phyloP scores from a whole-genome alignment of 2,113 vertebrate genomes.

The Mormoops blainvillei region DNA sequence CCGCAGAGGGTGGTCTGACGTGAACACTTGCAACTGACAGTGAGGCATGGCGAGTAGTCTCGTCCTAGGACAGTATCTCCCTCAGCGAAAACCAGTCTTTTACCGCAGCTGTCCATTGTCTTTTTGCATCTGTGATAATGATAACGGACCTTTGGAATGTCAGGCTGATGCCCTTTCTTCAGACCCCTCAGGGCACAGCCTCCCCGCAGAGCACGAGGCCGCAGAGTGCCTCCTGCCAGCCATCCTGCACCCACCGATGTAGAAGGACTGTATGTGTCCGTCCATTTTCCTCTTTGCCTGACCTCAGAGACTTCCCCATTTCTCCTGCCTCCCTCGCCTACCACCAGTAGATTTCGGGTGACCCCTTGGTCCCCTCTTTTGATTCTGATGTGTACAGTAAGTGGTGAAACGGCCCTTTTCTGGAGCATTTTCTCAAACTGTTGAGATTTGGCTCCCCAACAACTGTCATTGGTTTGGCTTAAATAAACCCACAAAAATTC shows the following conservation, averaged over 20 bases:
- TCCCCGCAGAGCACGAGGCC: background rate
- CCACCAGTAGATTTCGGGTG: no score
- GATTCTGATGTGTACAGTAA: background rate
- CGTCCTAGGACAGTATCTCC: background rate
- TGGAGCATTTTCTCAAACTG: background rate
- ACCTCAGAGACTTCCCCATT: background rate
- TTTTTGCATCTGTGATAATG: background rate
- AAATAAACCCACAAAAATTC: background rate
- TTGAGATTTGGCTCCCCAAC: background rate
- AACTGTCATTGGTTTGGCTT: background rate
- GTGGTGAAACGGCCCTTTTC: background rate
- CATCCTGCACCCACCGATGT: background rate
- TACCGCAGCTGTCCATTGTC: background rate
- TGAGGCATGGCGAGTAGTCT: background rate
- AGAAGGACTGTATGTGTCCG: background rate
- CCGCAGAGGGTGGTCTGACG: background rate
- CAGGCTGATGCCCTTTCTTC: background rate
- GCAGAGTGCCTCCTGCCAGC: background rate
- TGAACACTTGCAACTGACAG: background rate
- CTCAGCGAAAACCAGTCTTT: background rate
- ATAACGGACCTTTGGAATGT: background rate
- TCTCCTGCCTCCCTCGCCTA: background rate
- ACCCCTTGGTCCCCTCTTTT: background rate
- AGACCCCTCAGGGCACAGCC: background rate
- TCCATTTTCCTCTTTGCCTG: background rate